Conservation (phyloP, 2,888 invertebrate genomes). For the Proisotoma minuta region DNA sequence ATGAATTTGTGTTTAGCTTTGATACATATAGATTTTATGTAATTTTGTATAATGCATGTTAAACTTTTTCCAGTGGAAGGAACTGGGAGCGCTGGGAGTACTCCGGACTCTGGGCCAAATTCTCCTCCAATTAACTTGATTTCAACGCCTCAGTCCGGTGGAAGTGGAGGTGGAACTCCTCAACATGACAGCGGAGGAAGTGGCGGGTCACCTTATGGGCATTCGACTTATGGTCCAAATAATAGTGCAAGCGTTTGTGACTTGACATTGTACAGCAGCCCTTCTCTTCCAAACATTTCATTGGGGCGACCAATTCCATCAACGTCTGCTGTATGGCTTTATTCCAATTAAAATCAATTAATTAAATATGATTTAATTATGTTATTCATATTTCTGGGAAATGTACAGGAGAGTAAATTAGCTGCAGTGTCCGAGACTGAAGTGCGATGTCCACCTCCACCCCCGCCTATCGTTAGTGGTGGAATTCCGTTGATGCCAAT, state of each 20-base stretch:
- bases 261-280: constrained; percentile 79
- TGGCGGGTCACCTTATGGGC: constrained; percentile 62
- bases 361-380: background rate
- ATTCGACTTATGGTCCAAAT: constrained; percentile 53
- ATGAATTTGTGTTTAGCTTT: no score
- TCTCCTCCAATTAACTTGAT: constrained; percentile 59
- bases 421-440: constrained; percentile 72
- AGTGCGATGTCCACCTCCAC: constrained; percentile 66
- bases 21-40: background rate
- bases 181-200: constrained; percentile 67
- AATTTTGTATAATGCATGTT: background rate
- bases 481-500: constrained; percentile 60
- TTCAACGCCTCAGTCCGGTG: constrained; percentile 56
- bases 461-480: constrained; percentile 51
- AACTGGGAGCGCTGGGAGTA: constrained; percentile 54
- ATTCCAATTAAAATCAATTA: background rate
- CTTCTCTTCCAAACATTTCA: constrained; percentile 95
- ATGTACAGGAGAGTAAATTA: constrained; percentile 54
- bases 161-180: constrained; percentile 63
- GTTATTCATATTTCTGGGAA: background rate
- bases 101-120: constrained; percentile 70
- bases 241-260: constrained; percentile 63
- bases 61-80: constrained; percentile 49
- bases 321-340: constrained; percentile 28
- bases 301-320: constrained; percentile 68